Conservation (phyloP, 2,888 invertebrate genomes). For the Penaeus monodon region DNA sequence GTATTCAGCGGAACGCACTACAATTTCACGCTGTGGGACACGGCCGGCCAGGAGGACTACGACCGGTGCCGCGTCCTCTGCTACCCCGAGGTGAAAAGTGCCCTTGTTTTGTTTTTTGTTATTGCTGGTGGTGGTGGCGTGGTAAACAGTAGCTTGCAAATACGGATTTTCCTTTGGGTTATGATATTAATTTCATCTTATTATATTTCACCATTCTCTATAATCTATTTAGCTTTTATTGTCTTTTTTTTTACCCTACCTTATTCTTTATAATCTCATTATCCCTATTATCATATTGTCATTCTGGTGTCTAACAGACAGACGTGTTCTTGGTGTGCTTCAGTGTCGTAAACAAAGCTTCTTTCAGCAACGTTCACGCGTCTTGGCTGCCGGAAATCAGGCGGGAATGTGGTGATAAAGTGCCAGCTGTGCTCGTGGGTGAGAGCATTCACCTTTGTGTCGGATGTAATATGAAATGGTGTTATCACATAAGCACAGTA, state of each 20-base stretch:
- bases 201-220: no score
- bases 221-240: background rate
- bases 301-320: conserved; percentile 9
- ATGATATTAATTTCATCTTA: background rate
- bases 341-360: conserved; percentile 3
- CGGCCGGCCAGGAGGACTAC: conserved; percentile 39
- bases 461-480: background rate
- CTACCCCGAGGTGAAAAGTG: conserved; percentile 14
- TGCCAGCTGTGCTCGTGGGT: conserved; percentile 32
- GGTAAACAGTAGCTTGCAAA: no score
- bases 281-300: background rate
- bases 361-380: conserved; percentile 8
- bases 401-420: conserved; percentile 25
- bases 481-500: background rate
- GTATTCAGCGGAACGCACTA: conserved; percentile 13
- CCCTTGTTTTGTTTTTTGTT: background rate
- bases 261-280: background rate
- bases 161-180: no score
- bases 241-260: background rate
- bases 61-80: conserved; percentile 21
- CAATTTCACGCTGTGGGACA: conserved; percentile 36
- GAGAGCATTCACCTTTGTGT: background rate
- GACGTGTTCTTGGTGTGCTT: conserved; percentile 45
- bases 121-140: background rate
- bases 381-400: conserved; percentile 39